Conservation (phyloP, 2,113 vertebrate species). For the Arizona elegans region DNA sequence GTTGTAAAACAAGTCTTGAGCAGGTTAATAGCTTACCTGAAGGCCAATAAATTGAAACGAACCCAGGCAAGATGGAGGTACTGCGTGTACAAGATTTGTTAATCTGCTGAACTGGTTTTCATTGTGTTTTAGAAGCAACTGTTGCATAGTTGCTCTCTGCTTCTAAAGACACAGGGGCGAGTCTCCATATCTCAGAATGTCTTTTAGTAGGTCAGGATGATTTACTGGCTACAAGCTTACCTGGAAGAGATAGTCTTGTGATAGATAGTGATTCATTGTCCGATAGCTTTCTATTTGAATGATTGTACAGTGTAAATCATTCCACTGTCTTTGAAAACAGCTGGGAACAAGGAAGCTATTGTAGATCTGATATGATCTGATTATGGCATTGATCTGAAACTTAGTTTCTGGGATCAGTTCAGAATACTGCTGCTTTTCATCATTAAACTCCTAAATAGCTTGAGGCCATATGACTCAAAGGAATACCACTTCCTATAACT, state of each 20-base stretch:
- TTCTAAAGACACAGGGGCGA: neutral
- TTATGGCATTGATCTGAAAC: neutral
- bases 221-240: neutral
- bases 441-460: neutral
- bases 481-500: neutral
- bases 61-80: neutral
- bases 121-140: neutral
- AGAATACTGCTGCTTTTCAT: neutral
- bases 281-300: neutral
- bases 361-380: neutral
- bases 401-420: neutral
- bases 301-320: neutral
- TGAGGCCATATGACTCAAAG: neutral
- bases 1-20: neutral
- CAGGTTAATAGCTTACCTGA: neutral
- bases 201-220: neutral
- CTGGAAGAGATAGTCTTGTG: neutral
- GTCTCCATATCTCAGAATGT: neutral
- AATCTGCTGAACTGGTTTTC: neutral
- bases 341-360: neutral
- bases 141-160: neutral
- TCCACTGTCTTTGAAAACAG: neutral
- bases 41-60: neutral
- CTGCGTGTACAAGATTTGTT: neutral
- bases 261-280: neutral